Base-by-base conservation (phyloP, 2,113 vertebrate genomes). In the Ahaetulla prasina region DNA sequence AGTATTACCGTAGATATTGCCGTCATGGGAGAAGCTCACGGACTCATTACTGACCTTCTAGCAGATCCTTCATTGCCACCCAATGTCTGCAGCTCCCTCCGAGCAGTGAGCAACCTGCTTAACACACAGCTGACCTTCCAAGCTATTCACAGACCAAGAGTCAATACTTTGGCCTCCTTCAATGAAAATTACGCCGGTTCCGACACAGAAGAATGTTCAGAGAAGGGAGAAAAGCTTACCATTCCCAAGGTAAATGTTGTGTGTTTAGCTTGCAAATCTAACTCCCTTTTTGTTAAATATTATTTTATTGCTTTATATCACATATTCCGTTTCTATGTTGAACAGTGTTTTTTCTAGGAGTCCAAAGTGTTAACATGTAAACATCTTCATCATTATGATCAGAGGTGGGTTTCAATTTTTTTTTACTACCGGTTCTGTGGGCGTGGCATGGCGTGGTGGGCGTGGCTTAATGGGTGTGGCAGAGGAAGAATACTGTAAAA, bases 1-100 rank as follows among this genome's bases (percentile, higher is more conserved):
- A 99, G 98, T 27, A 98, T 99, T 94, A 98, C 98, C 22, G 99
- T 99, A 97, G 99, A 99, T 89, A 99, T 99, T 0, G 98, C 99
- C 0, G 98, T 99, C 95, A 99, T 99, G 99, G 99, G 99, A 14
- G 99, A 99, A 94, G 99, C 99, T 1, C 99, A 99, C 0, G 99
- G 99, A 18, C 98, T 99, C 89, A 99, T 99, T 94, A 98, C 99
- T 0, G 99, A 99, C 96, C 98, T 99, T 35, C 96, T 99, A 95
- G 99, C 99, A 0, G 99, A 99, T 94, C 98, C 99, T 14, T 99
- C 98, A 0, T 97, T 99, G 94, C 99, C 99, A 4, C 98, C 99
- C 43, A 98, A 99, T 0, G 99, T 99, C 92, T 99, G 98, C 97
- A 99, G 98, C 0, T 99, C 99, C 0, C 96, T 99, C 92, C 97